A percentile compares a stretch with the other conserved stretches of the same genome.
These are phyloP conservation scores for Chanos chanos DNA, from an alignment of 2,797 vertebrate species.

Conservation along the genomic window DNA sequence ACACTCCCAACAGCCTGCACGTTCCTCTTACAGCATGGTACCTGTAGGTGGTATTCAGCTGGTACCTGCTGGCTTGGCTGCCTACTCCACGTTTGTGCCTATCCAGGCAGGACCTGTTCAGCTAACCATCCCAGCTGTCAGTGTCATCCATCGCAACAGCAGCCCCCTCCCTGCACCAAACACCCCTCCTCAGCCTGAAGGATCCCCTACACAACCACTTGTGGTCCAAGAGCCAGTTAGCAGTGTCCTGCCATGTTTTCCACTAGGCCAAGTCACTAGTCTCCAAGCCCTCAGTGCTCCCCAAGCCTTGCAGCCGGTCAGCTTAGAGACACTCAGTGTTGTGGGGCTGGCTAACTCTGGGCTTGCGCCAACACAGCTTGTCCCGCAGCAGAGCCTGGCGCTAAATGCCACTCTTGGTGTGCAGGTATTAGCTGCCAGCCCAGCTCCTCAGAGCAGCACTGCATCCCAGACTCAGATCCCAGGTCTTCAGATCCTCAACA, in stretches of 20 bases:
- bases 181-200: constrained; percentile 63
- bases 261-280: constrained; percentile 82
- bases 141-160: constrained; percentile 85
- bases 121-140: constrained; percentile 89
- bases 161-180: constrained; percentile 61
- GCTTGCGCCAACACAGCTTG: constrained; percentile 71
- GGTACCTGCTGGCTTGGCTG: constrained; percentile 84
- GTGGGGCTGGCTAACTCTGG: constrained; percentile 80
- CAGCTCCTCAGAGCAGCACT: constrained; percentile 72
- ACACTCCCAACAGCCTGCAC: constrained; percentile 88
- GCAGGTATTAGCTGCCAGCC: constrained; percentile 81
- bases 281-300: constrained; percentile 70
- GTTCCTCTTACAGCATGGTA: constrained; percentile 83
- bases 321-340: constrained; percentile 84
- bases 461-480: constrained; percentile 77
- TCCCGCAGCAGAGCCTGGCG: constrained; percentile 79
- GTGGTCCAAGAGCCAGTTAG: constrained; percentile 78
- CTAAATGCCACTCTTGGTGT: constrained; percentile 86
- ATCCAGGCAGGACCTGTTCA: constrained; percentile 88
- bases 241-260: constrained; percentile 83
- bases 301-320: constrained; percentile 74
- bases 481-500: constrained; percentile 90
- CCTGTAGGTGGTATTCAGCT: constrained; percentile 92
- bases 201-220: constrained; percentile 52
- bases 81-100: constrained; percentile 93